phyloP scores from a whole-genome alignment of 2,113 vertebrate genomes.

The Alosa alosa region DNA sequence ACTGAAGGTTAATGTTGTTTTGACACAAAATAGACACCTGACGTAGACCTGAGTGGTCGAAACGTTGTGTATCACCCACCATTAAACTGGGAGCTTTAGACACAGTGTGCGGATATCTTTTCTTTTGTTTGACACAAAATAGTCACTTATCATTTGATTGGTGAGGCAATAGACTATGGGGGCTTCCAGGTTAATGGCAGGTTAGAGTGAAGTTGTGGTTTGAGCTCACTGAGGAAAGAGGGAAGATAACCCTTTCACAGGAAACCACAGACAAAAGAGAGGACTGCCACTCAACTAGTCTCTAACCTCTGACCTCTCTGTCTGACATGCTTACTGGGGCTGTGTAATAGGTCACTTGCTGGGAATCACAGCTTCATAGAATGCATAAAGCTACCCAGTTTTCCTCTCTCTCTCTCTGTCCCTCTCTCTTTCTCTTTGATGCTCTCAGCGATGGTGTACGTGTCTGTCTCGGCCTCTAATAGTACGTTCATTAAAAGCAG shows the following conservation, averaged over 20 bases:
- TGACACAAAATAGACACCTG: not conserved
- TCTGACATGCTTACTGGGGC: not conserved
- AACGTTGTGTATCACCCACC: no score
- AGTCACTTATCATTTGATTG: not conserved
- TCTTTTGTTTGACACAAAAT: not conserved
- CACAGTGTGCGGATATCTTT: no score
- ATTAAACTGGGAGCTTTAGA: no score
- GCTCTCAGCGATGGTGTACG: slow-evolving; percentile 15
- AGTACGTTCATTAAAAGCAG: slow-evolving; percentile 43
- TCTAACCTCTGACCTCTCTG: not conserved
- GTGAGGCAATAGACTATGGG: not conserved
- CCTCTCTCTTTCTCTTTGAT: not conserved
- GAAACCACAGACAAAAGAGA: not conserved
- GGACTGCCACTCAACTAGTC: not conserved
- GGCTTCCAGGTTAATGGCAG: not conserved
- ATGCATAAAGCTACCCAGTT: not conserved
- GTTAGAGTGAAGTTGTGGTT: not conserved
- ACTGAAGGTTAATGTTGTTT: not conserved
- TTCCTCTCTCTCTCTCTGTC: not conserved
- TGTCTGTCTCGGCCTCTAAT: slow-evolving; percentile 7
- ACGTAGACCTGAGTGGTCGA: no score
- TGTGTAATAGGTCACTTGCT: not conserved
- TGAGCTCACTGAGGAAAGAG: not conserved
- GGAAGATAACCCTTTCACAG: not conserved
- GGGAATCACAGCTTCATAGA: not conserved